Base-by-base conservation (phyloP, 2,797 vertebrate species). In the Halcyon badia region DNA sequence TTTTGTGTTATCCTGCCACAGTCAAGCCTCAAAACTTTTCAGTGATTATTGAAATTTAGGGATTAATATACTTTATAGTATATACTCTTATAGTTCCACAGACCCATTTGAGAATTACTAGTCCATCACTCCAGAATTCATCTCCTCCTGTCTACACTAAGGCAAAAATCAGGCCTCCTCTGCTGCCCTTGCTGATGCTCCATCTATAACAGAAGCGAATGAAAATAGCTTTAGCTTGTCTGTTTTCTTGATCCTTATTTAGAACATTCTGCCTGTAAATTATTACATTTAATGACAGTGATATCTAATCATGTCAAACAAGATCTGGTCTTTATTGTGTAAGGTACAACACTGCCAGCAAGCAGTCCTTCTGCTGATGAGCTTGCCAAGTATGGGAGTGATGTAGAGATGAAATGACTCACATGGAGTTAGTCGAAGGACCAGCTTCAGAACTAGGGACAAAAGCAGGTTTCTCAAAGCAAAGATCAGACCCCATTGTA, bases 401-500 rank as follows among this genome's bases (percentile, higher is more conserved):
- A 44, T 33, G 60, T 6, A 83, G 70, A 84, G 75, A 56, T 79
- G 66, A 84, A 79, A 39, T 79, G 35, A 57, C 64, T 77, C 42
- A 9, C 31, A 6, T 0, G 1, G 70, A 54, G 56, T 17, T 25
- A 58, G 62, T 51, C 64, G 57, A 56, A 69, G 70, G 51, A 69
- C 41, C 83, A 70, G 56, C 56, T 58, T 69, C 89, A 76, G 69
- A 69, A 71, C 70, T 9, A 37, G 69, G 10, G 57, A 66, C 65
- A 89, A 85, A 68, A 82, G 70, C 41, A 88, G 78, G 79, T 77
- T 85, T 66, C 64, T 73, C 75, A 70, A 44, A 77, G 87, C 91
- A 70, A 44, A 83, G 20, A 56, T 48, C 70, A 84, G 26, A 11
- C 58, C 64, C 65, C 51, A 6, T 7, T 54, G 75, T 30, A 46